A percentile compares a stretch with the other conserved stretches of the same genome.
Evolutionary conservation across 2,888 invertebrate species (phyloP).

Genomic region (Strigamia crassipes): DNA sequence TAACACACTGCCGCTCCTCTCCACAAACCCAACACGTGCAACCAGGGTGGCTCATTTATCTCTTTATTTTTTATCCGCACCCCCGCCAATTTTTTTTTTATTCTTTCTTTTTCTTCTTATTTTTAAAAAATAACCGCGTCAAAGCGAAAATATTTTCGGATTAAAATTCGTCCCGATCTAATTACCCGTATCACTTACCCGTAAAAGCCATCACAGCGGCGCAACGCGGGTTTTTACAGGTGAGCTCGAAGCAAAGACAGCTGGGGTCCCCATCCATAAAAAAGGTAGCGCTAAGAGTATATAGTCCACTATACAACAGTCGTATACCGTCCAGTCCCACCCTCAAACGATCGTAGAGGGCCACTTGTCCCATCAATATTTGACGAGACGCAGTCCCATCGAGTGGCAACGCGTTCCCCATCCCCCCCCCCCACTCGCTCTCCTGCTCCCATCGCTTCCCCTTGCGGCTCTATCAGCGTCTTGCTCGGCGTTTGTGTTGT

Average conservation of each 20-base stretch:
- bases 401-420: neutral
- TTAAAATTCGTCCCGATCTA: neutral
- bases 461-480: conserved; percentile 16
- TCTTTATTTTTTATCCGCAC: neutral
- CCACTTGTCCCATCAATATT: conserved; percentile 42
- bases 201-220: neutral
- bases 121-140: neutral
- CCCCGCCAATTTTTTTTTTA: neutral
- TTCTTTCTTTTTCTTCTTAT: neutral
- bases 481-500: conserved; percentile 24
- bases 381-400: conserved; percentile 35
- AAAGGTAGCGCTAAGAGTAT: conserved; percentile 1
- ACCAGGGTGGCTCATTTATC: neutral
- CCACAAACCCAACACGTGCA: conserved; percentile 5
- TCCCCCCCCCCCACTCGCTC: neutral
- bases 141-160: neutral
- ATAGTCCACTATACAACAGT: conserved; percentile 10
- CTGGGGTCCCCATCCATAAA: conserved; percentile 6
- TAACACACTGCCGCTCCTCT: conserved; percentile 12
- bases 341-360: conserved; percentile 19
- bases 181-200: neutral
- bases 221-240: neutral
- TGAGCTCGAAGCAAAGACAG: conserved; percentile 7
- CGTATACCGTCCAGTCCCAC: conserved; percentile 13
- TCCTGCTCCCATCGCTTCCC: neutral